Base-by-base conservation (phyloP, 2,797 vertebrate species). In the Fundulus diaphanus region DNA sequence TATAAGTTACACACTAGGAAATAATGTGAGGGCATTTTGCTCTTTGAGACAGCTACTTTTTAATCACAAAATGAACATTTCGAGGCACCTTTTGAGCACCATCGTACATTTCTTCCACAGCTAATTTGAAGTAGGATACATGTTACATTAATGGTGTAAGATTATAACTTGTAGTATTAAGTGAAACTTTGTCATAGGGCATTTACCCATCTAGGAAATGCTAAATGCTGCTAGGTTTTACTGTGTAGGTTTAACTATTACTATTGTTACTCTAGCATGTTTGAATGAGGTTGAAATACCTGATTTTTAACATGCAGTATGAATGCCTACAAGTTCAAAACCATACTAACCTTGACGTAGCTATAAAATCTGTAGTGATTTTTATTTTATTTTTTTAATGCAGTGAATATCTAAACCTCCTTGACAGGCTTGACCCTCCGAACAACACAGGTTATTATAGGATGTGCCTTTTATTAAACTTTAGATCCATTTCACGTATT, bases 391-490 rank as follows among this genome's bases (percentile, higher is more conserved):
- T 22, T 24, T 33, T 83, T 82, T 77, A 74, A 80, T 84, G 66
- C 68, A 72, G 76, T 73, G 69, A 54, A 88, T 75, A 77, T 82
- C 59, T 85, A 83, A 91, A 87, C 52, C 77, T 65, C 81, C 52
- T 57, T 79, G 65, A 79, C 73, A 68, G 66, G 57, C 72, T 69
- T 24, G 5, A 71, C 73, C 86, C 85, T 85, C 69, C 70, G 84
- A 80, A 77, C 72, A 44, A 70, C 31, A 76, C 75, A 79, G 11
- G 24, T 44, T 78, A 71, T 85, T 84, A 75, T 68, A 79, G 52
- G 81, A 77, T 84, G 92, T 94, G 92, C 93, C 93, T 94, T 93
- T 87, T 27, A 84, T 76, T 52, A 88, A 89, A 80, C 66, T 51
- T 31, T 35, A 52, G 16, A 79, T 73, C 27, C 29, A 24, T 85